Base-by-base conservation (phyloP, 2,113 vertebrate species). In the Sebastes schlegelii region DNA sequence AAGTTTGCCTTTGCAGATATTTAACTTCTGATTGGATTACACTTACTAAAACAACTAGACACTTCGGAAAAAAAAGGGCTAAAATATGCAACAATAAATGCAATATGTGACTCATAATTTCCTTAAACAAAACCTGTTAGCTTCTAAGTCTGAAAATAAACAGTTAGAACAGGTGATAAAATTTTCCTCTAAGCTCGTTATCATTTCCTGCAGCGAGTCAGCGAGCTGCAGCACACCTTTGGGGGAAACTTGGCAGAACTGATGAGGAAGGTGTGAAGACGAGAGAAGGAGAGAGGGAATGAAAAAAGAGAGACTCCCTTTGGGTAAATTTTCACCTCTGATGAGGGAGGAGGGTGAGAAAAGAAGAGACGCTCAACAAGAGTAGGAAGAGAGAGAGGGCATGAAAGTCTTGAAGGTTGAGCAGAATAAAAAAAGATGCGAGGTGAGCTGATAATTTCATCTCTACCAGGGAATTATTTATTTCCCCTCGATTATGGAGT, bases 321-420 rank as follows among this genome's bases (percentile, higher is more conserved):
- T 80, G 88, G 88, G 86, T 88, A 79, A 14, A 89, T 91, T 86
- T 90, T 91, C 90, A 92, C 90, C 90, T 89, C 72, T 89, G 78
- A 88, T 84, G 55, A 79, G 77, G 49, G 71, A 80, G 66, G 74
- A 67, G 79, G 79, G 86, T 79, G 89, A 85, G 85, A 92, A 90
- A 83, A 67, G 42, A 26, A 54, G 61, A 74, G 58, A 62, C 52
- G 69, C 45, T 65, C 46, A 66, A 45, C 43, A 52, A 61, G 69
- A 74, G 60, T 26, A 63, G 19, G 1, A 58, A 55, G 46, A 58
- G 52, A 26, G 9, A 40, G 13, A 64, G 66, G 52, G 46, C 66
- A 48, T 3, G 21, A 7, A 65, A n/a, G 79, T 45, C 61, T 26
- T 49, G 40, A 69, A 70, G 51, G 51, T 19, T 8, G n/a, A 72